Evolutionary conservation across 2,888 invertebrate genomes (phyloP).

Genomic region (Xiphydria camelus): DNA sequence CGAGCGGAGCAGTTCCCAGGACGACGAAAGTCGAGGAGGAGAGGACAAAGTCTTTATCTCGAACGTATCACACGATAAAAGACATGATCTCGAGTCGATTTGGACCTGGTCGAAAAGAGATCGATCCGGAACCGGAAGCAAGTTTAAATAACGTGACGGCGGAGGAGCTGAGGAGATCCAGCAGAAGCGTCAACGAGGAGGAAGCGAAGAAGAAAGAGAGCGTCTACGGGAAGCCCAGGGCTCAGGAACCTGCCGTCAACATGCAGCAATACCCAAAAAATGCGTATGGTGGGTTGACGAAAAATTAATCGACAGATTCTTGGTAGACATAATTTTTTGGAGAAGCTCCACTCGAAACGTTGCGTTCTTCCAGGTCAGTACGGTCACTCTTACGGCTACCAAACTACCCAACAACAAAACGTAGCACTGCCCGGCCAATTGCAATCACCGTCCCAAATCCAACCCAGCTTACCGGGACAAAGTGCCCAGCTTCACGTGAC

Average conservation of each 20-base stretch:
- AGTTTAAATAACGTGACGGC: conserved; percentile 66
- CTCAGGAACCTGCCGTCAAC: conserved; percentile 40
- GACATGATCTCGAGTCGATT: conserved; percentile 83
- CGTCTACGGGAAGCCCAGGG: conserved; percentile 65
- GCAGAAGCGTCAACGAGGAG: conserved; percentile 51
- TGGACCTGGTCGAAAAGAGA: conserved; percentile 65
- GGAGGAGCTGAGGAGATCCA: conserved; percentile 63
- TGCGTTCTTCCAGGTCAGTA: conserved; percentile 40
- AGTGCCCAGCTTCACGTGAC: conserved; percentile 53
- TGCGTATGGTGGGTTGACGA: conserved; percentile 36
- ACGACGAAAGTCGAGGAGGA: conserved; percentile 48
- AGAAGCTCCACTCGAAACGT: no score
- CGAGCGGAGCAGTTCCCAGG: conserved; percentile 40
- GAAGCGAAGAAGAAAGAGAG: conserved; percentile 61
- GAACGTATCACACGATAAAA: conserved; percentile 81
- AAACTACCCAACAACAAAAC: conserved; percentile 34
- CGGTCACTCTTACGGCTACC: conserved; percentile 45
- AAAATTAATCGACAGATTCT: neutral
- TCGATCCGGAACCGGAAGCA: conserved; percentile 57
- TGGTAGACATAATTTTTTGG: no score
- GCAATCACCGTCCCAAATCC: conserved; percentile 37
- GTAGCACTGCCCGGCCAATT: conserved; percentile 51
- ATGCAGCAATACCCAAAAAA: conserved; percentile 50
- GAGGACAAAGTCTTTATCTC: conserved; percentile 68
- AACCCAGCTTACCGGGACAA: conserved; percentile 50